phyloP scores from a whole-genome alignment of 2,797 vertebrate genomes.

The Loris lydekkerianus region DNA sequence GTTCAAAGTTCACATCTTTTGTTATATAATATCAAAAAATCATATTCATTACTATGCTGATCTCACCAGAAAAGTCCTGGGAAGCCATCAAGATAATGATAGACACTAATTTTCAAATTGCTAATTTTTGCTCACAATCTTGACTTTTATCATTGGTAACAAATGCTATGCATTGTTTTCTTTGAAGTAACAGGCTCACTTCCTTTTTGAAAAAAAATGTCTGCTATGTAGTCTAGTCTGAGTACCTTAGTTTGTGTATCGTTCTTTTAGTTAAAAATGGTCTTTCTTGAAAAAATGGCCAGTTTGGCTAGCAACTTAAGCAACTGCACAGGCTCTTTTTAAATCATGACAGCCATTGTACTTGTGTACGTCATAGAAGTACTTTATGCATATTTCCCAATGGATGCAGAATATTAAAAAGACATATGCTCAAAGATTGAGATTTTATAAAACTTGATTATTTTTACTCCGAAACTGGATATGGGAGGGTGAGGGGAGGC shows the following conservation, averaged over 20 bases:
- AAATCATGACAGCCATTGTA: background rate
- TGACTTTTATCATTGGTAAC: slow-evolving; percentile 27
- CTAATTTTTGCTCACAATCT: slow-evolving; percentile 45
- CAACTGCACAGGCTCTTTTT: background rate
- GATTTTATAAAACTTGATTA: background rate
- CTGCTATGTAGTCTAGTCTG: background rate
- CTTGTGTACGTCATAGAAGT: background rate
- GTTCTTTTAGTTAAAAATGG: background rate
- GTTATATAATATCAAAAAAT: background rate
- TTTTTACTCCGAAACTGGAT: background rate
- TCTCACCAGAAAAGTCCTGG: background rate
- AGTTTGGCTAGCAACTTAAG: background rate
- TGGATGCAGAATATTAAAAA: background rate
- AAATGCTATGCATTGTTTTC: background rate
- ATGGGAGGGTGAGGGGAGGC: background rate
- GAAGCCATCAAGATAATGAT: background rate
- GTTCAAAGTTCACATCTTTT: background rate
- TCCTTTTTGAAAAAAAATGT: background rate
- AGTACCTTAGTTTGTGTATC: background rate
- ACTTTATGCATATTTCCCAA: background rate
- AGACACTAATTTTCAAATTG: slow-evolving; percentile 7
- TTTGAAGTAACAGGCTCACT: background rate
- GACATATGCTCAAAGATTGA: background rate
- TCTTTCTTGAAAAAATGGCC: background rate
- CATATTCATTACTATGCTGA: background rate